Evolutionary conservation across 1,140 invertebrate species (phyloP).

Genomic region (Zaprionus lachaisei): DNA sequence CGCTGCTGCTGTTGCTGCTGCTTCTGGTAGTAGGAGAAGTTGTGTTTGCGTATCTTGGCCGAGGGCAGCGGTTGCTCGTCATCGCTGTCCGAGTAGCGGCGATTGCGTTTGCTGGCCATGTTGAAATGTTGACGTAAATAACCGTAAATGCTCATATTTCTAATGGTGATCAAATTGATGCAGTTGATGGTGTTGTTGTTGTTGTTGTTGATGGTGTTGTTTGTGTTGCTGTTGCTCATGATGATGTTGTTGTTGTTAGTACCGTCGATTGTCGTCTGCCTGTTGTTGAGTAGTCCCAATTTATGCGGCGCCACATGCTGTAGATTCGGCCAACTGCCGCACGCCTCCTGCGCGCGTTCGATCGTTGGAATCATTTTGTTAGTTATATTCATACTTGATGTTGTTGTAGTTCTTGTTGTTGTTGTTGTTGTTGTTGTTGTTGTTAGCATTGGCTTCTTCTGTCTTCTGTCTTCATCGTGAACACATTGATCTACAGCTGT

Average conservation of each 20-base stretch:
- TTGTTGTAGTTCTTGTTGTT: conserved; percentile 19
- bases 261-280: conserved; percentile 42
- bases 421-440: conserved; percentile 28
- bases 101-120: conserved; percentile 51
- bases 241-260: conserved; percentile 33
- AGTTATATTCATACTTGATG: conserved; percentile 24
- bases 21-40: conserved; percentile 41
- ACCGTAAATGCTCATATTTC: conserved; percentile 72
- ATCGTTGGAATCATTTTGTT: conserved; percentile 46
- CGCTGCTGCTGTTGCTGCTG: conserved; percentile 14
- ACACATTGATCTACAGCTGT: conserved; percentile 76
- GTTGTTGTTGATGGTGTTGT: conserved; percentile 31
- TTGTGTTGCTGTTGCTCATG: conserved; percentile 25
- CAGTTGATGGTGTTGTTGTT: conserved; percentile 33
- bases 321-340: conserved; percentile 70
- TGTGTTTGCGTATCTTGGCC: conserved; percentile 64
- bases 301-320: conserved; percentile 74
- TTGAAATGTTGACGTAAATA: conserved; percentile 60
- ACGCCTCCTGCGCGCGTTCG: conserved; percentile 57
- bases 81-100: conserved; percentile 29
- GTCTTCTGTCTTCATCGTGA: conserved; percentile 37
- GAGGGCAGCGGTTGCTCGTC: conserved; percentile 30
- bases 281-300: conserved; percentile 39
- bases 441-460: conserved; percentile 65
- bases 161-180: conserved; percentile 57